A percentile compares a stretch with the other conserved stretches of the same genome.
Evolutionary conservation across 1,140 invertebrate species (phyloP).

Genomic region (Hesperophylax magnus): DNA sequence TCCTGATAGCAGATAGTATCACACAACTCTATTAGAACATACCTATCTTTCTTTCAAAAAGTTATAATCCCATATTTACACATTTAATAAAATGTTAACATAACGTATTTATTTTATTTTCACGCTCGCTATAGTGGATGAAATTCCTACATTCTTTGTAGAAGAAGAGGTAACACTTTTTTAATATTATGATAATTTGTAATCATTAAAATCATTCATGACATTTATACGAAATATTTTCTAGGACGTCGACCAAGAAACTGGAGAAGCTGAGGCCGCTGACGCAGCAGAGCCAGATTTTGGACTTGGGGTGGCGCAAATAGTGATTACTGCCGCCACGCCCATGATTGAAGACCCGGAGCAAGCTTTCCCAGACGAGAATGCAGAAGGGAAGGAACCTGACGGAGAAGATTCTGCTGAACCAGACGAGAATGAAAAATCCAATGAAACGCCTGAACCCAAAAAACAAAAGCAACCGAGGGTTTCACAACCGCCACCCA

Average conservation of each 20-base stretch:
- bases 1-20: too few species aligned
- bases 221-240: not conserved
- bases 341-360: constrained; percentile 87
- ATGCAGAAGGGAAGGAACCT: constrained; percentile 60
- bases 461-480: constrained; percentile 22
- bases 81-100: not conserved
- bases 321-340: constrained; percentile 90
- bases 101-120: not conserved
- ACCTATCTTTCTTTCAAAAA: too few species aligned
- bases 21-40: too few species aligned
- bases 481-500: constrained; percentile 64
- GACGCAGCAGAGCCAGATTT: constrained; percentile 54
- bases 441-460: constrained; percentile 50
- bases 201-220: too few species aligned
- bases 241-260: constrained; percentile 19
- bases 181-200: too few species aligned
- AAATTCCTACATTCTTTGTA: constrained; percentile 60
- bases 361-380: constrained; percentile 73
- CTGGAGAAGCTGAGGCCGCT: constrained; percentile 13
- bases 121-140: constrained; percentile 40
- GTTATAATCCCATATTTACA: too few species aligned
- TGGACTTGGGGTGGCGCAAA: constrained; percentile 85
- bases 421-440: constrained; percentile 60
- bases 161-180: constrained; percentile 61
- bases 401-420: constrained; percentile 66